Evolutionary conservation across 2,888 invertebrate genomes (phyloP), one percentile per base, ranked within the genome.

Genomic region (Gibbula magus): DNA sequence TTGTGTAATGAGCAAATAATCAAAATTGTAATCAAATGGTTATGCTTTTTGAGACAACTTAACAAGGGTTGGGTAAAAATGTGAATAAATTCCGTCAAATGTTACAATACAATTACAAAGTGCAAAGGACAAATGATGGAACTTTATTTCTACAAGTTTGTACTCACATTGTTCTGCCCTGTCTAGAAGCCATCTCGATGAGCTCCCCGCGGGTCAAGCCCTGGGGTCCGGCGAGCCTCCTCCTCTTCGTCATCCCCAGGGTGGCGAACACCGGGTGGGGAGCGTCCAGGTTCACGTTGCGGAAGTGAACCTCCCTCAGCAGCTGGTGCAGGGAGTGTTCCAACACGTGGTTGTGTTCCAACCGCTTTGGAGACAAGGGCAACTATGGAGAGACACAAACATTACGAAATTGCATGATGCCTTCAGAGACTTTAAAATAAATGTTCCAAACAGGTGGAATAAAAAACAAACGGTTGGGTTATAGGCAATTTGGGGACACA

Each of bases 281-380:
- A 94, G 98, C 96, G 7, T 98, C 97, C 93, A 97, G 97, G 93
- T 97, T 97, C 5, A 97, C 96, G 93, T 98, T 97, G 89, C 96
- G 96, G 92, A 97, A 96, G 93, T 98, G 98, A 16, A 97, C 96
- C 89, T 98, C 97, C 25, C 98, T 94, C 79, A 99, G 94, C 80
- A 99, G 93, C 93, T 99, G 99, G 93, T 99, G 98, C 80, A 99
- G 93, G 0, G 98, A 98, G 92, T 99, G 99, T 92, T 99, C 98
- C 85, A 99, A 93, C n/a, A 99, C 98, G 91, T 98, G 98, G 93
- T 98, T 98, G 91, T 98, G 98, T 88, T 98, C 98, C 52, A 89
- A 85, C 79, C 90, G 91, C 32, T 86, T 89, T 25, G 88, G 87
- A 20, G 82, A 76, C 32, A 81, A 52, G 4, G 82, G 81, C 1